Evolutionary conservation across 2,113 vertebrate genomes (phyloP).

Genomic region (Scartelaos histophorus): DNA sequence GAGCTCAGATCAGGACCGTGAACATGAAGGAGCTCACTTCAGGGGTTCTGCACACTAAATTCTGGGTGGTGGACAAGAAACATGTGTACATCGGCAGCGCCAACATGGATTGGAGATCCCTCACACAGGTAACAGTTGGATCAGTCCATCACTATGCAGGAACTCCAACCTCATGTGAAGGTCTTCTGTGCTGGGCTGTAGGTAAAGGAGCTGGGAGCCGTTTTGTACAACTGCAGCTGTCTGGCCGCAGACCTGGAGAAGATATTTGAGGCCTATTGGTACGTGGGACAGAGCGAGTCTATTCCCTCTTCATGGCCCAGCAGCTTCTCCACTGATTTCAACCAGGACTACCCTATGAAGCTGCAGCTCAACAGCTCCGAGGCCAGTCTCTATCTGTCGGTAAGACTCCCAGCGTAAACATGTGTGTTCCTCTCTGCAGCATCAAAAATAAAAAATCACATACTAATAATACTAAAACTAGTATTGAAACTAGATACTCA

Average conservation of each 20-base stretch:
- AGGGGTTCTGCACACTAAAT: slow-evolving; percentile 91
- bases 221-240: slow-evolving; percentile 92
- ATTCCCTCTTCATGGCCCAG: slow-evolving; percentile 86
- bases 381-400: slow-evolving; percentile 84
- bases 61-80: slow-evolving; percentile 90
- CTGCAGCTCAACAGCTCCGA: slow-evolving; percentile 81
- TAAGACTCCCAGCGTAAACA: slow-evolving; percentile 53
- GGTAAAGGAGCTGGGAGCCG: slow-evolving; percentile 90
- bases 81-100: slow-evolving; percentile 92
- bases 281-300: slow-evolving; percentile 75
- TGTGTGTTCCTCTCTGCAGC: no score
- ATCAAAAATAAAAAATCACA: no score
- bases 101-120: slow-evolving; percentile 97
- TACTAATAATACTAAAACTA: no score
- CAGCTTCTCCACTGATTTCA: slow-evolving; percentile 83
- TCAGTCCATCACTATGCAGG: neutral
- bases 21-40: slow-evolving; percentile 84
- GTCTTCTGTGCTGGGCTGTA: slow-evolving; percentile 37
- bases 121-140: slow-evolving; percentile 87
- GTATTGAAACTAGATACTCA: no score
- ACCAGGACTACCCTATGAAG: slow-evolving; percentile 82
- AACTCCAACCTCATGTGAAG: neutral
- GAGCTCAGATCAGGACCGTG: slow-evolving; percentile 81
- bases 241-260: slow-evolving; percentile 87
- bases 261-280: slow-evolving; percentile 93